phyloP scores from a whole-genome alignment of 2,797 vertebrate genomes.

The Rhynchotus rufescens region DNA sequence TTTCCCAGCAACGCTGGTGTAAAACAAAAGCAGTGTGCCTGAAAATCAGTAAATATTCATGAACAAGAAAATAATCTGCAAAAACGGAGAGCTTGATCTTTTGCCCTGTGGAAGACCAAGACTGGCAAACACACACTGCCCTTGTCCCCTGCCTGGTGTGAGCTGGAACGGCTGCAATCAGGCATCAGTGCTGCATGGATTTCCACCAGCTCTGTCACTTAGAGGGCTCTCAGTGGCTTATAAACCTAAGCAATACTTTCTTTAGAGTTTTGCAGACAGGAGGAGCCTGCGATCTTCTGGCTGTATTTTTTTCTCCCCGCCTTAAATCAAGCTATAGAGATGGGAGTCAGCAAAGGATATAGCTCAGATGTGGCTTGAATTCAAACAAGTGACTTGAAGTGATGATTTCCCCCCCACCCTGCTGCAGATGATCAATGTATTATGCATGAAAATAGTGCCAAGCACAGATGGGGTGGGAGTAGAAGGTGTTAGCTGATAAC shows the following conservation, averaged over 20 bases:
- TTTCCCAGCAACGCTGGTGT: neutral
- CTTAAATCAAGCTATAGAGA: neutral
- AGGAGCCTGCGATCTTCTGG: neutral
- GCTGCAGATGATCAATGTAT: slow-evolving; percentile 69
- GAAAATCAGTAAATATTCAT: neutral
- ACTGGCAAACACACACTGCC: neutral
- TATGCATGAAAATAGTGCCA: slow-evolving; percentile 63
- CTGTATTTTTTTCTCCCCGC: neutral
- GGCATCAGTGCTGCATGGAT: neutral
- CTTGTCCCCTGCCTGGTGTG: neutral
- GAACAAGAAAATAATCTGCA: neutral
- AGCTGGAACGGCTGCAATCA: neutral
- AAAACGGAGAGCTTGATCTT: neutral
- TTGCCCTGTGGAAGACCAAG: neutral
- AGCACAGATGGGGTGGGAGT: slow-evolving; percentile 72
- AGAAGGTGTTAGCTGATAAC: slow-evolving; percentile 70
- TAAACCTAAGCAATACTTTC: neutral
- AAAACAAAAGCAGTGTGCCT: neutral
- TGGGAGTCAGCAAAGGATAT: neutral
- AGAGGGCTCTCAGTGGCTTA: neutral
- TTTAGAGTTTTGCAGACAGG: slow-evolving; percentile 18
- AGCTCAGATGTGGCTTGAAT: slow-evolving; percentile 58
- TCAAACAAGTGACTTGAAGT: slow-evolving; percentile 69
- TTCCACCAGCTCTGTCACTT: neutral
- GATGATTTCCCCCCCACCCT: slow-evolving; percentile 52